Conservation (phyloP, 2,888 invertebrate species). For the Itoplectis maculator region DNA sequence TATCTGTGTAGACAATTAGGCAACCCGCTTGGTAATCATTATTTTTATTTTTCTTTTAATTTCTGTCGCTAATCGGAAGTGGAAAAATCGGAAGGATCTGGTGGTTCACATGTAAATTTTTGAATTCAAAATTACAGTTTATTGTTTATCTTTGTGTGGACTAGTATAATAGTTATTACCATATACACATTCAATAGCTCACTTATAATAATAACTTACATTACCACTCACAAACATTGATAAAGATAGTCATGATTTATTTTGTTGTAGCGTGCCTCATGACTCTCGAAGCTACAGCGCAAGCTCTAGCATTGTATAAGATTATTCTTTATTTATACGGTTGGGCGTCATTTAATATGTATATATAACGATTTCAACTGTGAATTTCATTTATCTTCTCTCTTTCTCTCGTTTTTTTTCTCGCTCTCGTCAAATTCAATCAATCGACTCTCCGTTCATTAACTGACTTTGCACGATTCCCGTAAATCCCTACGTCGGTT, state of each 20-base stretch:
- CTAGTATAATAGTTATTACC: conserved; percentile 83
- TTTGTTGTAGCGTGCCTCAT: conserved; percentile 78
- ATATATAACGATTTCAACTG: conserved; percentile 60
- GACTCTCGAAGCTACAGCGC: conserved; percentile 83
- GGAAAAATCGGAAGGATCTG: neutral
- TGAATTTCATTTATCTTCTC: conserved; percentile 35
- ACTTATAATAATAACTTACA: conserved; percentile 83
- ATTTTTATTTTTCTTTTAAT: neutral
- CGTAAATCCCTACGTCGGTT: conserved; percentile 45
- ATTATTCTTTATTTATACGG: conserved; percentile 73
- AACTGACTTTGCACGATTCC: conserved; percentile 63
- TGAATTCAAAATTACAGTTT: conserved; percentile 85
- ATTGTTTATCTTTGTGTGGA: conserved; percentile 84
- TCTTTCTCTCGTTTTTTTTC: neutral
- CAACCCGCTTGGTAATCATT: conserved; percentile 19
- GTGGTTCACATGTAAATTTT: conserved; percentile 53
- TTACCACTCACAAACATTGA: conserved; percentile 84
- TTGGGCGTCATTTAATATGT: conserved; percentile 63
- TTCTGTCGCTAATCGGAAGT: neutral
- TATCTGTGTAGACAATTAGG: conserved; percentile 32
- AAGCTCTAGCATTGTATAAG: conserved; percentile 82
- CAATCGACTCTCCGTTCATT: conserved; percentile 52
- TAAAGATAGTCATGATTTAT: conserved; percentile 83
- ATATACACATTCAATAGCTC: conserved; percentile 84
- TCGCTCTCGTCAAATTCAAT: conserved; percentile 27